A percentile compares a stretch with the other conserved stretches of the same genome.
phyloP scores from a whole-genome alignment of 2,888 invertebrate genomes.

The Entomobrya proxima region DNA sequence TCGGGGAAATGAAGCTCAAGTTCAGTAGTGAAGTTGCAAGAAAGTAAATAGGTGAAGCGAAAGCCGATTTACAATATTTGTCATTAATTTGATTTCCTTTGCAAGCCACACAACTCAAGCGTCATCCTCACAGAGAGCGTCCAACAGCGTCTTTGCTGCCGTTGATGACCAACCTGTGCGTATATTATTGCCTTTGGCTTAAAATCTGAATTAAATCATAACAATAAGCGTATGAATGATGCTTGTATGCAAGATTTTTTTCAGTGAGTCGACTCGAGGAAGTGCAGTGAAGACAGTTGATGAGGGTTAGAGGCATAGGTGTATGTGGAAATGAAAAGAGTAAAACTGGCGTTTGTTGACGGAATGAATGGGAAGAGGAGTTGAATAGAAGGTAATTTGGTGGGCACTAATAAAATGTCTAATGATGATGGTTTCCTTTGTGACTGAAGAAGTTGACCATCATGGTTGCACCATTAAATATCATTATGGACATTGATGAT shows the following conservation, averaged over 20 bases:
- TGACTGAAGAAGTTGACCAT: conserved; percentile 26
- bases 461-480: conserved; percentile 24
- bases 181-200: conserved; percentile 31
- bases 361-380: conserved; percentile 5
- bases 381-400: conserved; percentile 30
- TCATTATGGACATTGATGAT: conserved; percentile 28
- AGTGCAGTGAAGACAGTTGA: background rate
- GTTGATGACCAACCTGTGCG: background rate
- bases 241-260: background rate
- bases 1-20: background rate
- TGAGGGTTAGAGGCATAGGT: background rate
- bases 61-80: conserved; percentile 10
- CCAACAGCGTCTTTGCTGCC: background rate
- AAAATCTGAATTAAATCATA: conserved; percentile 43
- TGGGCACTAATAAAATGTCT: conserved; percentile 24
- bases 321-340: background rate
- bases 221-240: conserved; percentile 38
- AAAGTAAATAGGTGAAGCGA: background rate
- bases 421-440: conserved; percentile 21
- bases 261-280: background rate
- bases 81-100: background rate
- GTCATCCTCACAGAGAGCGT: too few species aligned
- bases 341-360: background rate
- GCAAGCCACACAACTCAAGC: too few species aligned
- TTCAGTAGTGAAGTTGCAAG: background rate